Conservation (phyloP, 2,797 vertebrate genomes). For the Coluber constrictor region DNA sequence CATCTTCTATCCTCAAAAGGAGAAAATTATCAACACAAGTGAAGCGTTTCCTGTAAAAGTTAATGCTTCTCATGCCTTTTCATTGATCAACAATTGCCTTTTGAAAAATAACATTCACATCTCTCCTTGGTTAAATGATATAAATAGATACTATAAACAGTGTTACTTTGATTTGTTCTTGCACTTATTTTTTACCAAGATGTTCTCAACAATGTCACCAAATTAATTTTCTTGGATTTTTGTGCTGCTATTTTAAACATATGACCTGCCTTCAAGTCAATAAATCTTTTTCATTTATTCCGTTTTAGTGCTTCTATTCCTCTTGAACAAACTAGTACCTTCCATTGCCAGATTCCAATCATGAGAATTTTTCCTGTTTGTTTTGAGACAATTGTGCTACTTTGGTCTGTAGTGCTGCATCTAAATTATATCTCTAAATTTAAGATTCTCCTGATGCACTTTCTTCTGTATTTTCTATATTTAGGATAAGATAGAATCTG, state of each 20-base stretch:
- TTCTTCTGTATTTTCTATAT: not conserved
- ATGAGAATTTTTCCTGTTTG: not conserved
- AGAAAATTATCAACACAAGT: not conserved
- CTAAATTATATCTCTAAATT: not conserved
- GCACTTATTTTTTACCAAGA: not conserved
- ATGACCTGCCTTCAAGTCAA: not conserved
- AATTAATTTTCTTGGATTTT: not conserved
- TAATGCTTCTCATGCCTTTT: not conserved
- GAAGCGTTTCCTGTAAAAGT: not conserved
- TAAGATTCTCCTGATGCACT: not conserved
- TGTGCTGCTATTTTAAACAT: not conserved
- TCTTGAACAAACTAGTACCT: not conserved
- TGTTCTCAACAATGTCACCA: not conserved
- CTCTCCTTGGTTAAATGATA: not conserved
- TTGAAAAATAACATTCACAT: not conserved
- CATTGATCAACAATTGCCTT: not conserved
- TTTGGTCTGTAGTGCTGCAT: not conserved
- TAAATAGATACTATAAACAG: not conserved
- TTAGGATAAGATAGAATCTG: not conserved
- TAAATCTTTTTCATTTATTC: not conserved
- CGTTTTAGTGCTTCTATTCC: not conserved
- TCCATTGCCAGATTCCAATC: not conserved
- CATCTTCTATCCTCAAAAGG: not conserved
- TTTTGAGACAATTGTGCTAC: not conserved
- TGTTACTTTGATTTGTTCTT: not conserved